Conservation (phyloP, 2,797 vertebrate genomes). For the Okamejei kenojei region DNA sequence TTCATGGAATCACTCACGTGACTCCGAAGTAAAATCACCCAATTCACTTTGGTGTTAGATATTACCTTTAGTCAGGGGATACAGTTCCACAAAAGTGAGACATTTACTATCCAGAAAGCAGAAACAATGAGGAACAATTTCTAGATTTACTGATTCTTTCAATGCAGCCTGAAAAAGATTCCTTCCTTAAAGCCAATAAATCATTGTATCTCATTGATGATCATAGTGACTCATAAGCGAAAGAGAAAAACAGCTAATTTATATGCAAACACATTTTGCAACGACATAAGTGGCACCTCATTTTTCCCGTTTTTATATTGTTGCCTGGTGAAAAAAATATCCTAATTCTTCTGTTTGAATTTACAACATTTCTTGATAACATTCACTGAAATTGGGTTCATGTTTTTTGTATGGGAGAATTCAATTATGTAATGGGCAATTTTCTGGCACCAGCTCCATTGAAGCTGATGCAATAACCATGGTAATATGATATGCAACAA, state of each 20-base stretch:
- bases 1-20: no score
- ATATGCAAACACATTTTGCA: neutral
- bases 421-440: constrained; percentile 8
- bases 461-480: constrained; percentile 13
- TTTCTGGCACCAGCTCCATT: neutral
- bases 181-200: neutral
- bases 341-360: neutral
- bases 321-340: neutral
- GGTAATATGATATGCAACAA: neutral
- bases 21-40: neutral
- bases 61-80: neutral
- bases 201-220: neutral
- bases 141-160: neutral
- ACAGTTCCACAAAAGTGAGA: neutral
- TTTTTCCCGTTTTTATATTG: neutral
- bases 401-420: neutral
- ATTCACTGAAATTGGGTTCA: neutral
- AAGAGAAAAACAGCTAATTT: constrained; percentile 12
- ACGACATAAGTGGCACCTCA: neutral
- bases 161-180: neutral
- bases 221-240: neutral
- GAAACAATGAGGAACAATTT: neutral
- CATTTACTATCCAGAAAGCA: neutral
- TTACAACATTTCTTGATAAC: neutral
- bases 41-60: neutral